phyloP scores from a whole-genome alignment of 2,888 invertebrate genomes.

The Allolobophora icterica region DNA sequence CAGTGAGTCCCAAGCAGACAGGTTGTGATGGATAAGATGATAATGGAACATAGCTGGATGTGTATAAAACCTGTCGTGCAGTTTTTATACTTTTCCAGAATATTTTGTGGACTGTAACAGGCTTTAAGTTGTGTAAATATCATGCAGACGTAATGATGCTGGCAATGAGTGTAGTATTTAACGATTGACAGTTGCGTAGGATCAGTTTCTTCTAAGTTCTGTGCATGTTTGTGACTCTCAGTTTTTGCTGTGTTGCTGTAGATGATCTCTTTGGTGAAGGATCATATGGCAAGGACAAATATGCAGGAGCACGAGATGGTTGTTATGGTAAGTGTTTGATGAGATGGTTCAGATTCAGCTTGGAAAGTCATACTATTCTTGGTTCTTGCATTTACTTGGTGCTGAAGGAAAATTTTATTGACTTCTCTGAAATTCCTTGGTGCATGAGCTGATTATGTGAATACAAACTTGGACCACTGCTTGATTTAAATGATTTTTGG shows the following conservation, averaged over 20 bases:
- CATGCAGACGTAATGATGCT: neutral
- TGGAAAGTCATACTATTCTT: no score
- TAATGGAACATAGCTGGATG: neutral
- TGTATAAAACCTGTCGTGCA: neutral
- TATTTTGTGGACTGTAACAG: neutral
- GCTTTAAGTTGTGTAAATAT: neutral
- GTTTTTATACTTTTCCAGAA: neutral
- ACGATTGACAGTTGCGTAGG: neutral
- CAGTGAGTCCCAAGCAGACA: neutral
- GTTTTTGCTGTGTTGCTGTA: neutral
- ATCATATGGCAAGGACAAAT: constrained; percentile 81
- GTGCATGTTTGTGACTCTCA: neutral
- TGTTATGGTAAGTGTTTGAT: constrained; percentile 75
- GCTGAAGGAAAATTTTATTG: neutral
- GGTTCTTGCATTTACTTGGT: neutral
- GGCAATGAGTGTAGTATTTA: neutral
- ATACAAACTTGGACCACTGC: neutral
- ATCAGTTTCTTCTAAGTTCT: neutral
- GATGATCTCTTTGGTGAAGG: constrained; percentile 79
- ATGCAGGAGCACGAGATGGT: constrained; percentile 91
- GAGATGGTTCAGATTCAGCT: neutral
- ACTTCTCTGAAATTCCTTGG: neutral
- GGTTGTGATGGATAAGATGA: no score
- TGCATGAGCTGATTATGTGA: neutral
- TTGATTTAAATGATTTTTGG: neutral